Evolutionary conservation across 2,888 invertebrate genomes (phyloP).

Genomic region (Caenorhabditis panamensis): DNA sequence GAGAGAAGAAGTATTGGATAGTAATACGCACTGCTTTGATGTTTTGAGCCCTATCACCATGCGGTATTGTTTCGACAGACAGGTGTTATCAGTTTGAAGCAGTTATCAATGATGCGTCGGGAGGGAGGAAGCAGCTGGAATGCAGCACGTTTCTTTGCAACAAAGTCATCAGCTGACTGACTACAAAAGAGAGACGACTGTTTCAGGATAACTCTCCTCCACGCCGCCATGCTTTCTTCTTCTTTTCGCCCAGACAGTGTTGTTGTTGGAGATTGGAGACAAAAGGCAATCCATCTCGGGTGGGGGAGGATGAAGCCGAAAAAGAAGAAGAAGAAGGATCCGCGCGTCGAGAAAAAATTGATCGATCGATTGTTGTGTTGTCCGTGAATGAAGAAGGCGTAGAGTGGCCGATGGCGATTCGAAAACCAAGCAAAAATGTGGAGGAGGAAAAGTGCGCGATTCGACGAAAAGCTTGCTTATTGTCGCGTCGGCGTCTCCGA

Average conservation of each 20-base stretch:
- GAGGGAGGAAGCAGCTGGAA: background rate
- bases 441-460: slow-evolving; percentile 56
- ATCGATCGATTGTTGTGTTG: slow-evolving; percentile 48
- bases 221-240: background rate
- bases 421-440: slow-evolving; percentile 59
- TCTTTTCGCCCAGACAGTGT: slow-evolving; percentile 6
- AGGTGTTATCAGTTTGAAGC: slow-evolving; percentile 9
- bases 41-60: slow-evolving; percentile 1
- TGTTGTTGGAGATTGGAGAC: slow-evolving; percentile 10
- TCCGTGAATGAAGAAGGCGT: slow-evolving; percentile 39
- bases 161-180: slow-evolving; percentile 15
- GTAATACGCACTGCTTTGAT: background rate
- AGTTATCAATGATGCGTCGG: slow-evolving; percentile 10
- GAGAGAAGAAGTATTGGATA: too few species aligned
- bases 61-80: background rate
- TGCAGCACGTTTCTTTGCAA: background rate
- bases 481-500: slow-evolving; percentile 45
- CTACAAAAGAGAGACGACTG: slow-evolving; percentile 6
- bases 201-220: slow-evolving; percentile 8
- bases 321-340: slow-evolving; percentile 7
- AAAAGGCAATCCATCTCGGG: slow-evolving; percentile 23
- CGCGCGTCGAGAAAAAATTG: slow-evolving; percentile 30
- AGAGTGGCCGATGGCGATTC: slow-evolving; percentile 60
- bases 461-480: slow-evolving; percentile 61
- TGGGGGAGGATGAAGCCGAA: background rate